phyloP scores from a whole-genome alignment of 2,113 vertebrate species.

The Macrotis lagotis region DNA sequence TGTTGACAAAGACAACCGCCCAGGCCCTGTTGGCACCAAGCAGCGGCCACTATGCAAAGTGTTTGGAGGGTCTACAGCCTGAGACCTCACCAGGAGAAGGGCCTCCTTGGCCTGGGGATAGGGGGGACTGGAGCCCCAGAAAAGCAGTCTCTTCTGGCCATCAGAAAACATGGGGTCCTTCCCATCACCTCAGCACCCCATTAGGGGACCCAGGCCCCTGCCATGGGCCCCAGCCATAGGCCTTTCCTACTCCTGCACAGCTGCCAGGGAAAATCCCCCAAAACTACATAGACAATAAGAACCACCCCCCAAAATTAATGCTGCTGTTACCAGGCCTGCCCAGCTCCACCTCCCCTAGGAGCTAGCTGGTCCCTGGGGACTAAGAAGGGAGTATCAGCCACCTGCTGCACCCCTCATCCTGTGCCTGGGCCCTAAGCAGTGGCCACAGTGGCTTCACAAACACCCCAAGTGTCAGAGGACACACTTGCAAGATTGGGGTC shows the following conservation, averaged over 20 bases:
- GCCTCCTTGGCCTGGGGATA: background rate
- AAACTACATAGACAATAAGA: too few relatives aligned
- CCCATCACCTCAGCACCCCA: background rate
- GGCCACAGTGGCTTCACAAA: background rate
- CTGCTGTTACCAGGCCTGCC: background rate
- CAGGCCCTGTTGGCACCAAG: background rate
- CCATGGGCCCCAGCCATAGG: too few relatives aligned
- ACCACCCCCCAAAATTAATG: background rate
- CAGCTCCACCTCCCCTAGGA: background rate
- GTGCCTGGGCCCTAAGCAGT: background rate
- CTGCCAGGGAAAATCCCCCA: background rate
- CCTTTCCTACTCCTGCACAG: background rate
- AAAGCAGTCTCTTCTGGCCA: background rate
- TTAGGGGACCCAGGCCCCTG: too few relatives aligned
- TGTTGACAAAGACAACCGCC: background rate
- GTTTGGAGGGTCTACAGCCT: background rate
- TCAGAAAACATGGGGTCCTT: background rate
- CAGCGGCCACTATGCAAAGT: background rate
- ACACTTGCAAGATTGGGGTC: constrained; percentile 32
- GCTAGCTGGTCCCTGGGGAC: background rate
- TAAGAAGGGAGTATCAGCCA: background rate
- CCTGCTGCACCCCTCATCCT: background rate
- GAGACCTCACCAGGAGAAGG: background rate
- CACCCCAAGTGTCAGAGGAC: background rate
- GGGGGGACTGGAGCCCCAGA: background rate